Conservation (phyloP, 1,140 invertebrate species). For the Drosophila ohnishii region DNA sequence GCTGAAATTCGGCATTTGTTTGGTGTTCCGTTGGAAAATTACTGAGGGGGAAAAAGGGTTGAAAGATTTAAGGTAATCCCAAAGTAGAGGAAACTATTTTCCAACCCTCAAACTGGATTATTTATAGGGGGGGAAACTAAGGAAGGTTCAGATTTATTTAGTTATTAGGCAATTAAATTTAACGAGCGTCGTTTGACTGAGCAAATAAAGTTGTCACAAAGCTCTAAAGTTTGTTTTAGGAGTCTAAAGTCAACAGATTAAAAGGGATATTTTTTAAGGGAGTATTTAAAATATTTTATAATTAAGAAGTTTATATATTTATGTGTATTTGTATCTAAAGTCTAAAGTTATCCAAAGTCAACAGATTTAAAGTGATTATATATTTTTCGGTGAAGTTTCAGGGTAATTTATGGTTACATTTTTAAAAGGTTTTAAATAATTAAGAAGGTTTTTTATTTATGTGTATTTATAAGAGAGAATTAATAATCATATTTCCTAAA, state of each 20-base stretch:
- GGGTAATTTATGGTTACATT: too few species aligned
- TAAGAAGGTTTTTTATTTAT: too few species aligned
- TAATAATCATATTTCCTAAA: too few species aligned
- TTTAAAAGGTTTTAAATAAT: too few species aligned
- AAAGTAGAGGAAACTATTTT: constrained; percentile 15
- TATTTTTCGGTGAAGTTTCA: too few species aligned
- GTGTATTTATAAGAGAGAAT: too few species aligned
- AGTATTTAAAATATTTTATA: not conserved
- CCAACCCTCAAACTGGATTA: constrained; percentile 14
- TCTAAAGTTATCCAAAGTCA: constrained; percentile 2
- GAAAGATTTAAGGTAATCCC: constrained; percentile 29
- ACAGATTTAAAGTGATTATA: constrained; percentile 25
- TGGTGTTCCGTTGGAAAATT: constrained; percentile 28
- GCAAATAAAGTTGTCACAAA: constrained; percentile 13
- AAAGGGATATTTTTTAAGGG: not conserved
- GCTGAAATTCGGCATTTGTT: constrained; percentile 33
- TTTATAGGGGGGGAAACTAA: constrained; percentile 17
- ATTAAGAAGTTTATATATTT: not conserved
- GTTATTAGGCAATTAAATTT: constrained; percentile 33
- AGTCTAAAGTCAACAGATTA: constrained; percentile 15
- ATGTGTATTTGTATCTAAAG: not conserved
- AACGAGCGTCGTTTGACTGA: constrained; percentile 16
- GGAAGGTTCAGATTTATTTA: constrained; percentile 31
- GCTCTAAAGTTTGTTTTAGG: not conserved
- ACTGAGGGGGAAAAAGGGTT: constrained; percentile 15